A percentile compares a stretch with the other conserved stretches of the same genome.
These are phyloP conservation scores for Lasioglossum villosulum DNA, from an alignment of 2,888 invertebrate genomes.

Conservation along the genomic window DNA sequence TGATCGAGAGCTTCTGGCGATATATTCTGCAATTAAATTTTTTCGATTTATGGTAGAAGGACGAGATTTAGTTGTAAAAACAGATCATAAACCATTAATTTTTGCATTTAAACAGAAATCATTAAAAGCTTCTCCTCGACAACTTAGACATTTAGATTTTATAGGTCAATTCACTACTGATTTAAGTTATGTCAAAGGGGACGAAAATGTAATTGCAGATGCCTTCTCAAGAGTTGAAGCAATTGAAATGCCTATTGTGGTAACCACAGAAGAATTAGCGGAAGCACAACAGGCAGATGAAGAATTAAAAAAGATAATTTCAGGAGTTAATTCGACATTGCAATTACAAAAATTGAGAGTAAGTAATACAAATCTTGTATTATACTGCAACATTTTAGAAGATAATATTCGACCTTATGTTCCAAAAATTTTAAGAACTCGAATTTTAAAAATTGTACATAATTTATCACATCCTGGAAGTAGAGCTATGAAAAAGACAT, in stretches of 20 bases:
- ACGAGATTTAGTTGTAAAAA: background rate
- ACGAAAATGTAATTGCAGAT: background rate
- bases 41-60: background rate
- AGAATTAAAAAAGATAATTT: background rate
- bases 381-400: background rate
- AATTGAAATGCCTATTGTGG: background rate
- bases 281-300: background rate
- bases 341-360: background rate
- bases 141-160: background rate
- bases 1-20: constrained; percentile 2
- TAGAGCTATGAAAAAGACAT: background rate
- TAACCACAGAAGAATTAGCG: background rate
- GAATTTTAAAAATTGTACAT: background rate
- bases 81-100: background rate
- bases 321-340: background rate
- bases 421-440: background rate
- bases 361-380: background rate
- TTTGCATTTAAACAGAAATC: background rate
- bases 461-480: background rate
- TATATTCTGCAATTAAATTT: background rate
- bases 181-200: background rate
- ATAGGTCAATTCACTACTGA: background rate
- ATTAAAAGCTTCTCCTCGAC: background rate
- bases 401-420: background rate
- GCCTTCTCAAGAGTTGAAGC: background rate